Conservation (phyloP, 2,797 vertebrate genomes). For the Syngnathus rostellatus region DNA sequence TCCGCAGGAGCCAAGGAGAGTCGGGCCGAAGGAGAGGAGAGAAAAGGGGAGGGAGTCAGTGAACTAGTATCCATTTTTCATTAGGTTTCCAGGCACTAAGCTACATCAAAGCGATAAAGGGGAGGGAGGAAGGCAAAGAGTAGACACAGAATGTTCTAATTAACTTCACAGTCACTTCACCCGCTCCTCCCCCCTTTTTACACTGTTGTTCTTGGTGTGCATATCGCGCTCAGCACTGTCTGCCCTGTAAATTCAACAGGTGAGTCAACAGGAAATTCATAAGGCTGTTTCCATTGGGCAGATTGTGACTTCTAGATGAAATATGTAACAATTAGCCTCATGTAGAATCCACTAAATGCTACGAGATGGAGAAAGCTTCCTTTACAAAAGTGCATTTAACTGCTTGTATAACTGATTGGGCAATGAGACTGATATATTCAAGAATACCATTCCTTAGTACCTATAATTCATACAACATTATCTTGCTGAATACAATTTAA, state of each 20-base stretch:
- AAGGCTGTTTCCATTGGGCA: conserved; percentile 36
- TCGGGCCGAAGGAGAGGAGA: conserved; percentile 17
- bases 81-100: conserved; percentile 75
- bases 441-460: too few relatives aligned
- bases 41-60: conserved; percentile 39
- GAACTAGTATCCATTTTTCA: conserved; percentile 78
- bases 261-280: conserved; percentile 67
- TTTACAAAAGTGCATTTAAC: conserved; percentile 31
- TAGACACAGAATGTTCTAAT: conserved; percentile 75
- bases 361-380: conserved; percentile 20
- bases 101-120: conserved; percentile 73
- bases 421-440: not conserved
- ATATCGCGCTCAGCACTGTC: conserved; percentile 43
- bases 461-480: not conserved
- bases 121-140: conserved; percentile 27
- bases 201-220: conserved; percentile 31
- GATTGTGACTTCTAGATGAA: conserved; percentile 48
- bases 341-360: conserved; percentile 37
- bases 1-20: conserved; percentile 23
- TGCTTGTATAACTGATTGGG: not conserved
- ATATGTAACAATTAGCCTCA: conserved; percentile 38
- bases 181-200: conserved; percentile 30
- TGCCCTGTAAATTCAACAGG: conserved; percentile 54
- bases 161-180: conserved; percentile 69
- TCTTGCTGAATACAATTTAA: not conserved